Evolutionary conservation across 2,888 invertebrate genomes (phyloP).

Genomic region (Cenopis cana): DNA sequence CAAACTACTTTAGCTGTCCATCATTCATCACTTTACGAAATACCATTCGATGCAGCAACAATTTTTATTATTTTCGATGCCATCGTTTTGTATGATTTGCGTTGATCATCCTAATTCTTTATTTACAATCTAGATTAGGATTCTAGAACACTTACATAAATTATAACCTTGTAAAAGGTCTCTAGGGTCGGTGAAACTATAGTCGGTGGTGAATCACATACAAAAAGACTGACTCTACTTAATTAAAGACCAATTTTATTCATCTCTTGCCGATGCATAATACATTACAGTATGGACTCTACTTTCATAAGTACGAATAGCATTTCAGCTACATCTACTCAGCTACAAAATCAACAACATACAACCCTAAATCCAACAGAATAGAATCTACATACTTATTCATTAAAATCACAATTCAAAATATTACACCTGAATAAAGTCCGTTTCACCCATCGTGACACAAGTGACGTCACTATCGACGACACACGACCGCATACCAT

Average conservation of each 20-base stretch:
- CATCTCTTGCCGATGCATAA: neutral
- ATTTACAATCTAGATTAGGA: neutral
- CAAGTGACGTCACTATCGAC: no score
- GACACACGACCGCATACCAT: no score
- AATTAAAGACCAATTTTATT: no score
- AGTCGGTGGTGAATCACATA: no score
- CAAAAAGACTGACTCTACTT: no score
- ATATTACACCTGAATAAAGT: neutral
- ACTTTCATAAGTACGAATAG: neutral
- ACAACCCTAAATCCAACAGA: neutral
- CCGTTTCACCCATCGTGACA: no score
- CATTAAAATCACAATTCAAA: neutral
- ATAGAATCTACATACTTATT: no score
- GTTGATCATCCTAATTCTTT: neutral
- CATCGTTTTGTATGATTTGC: constrained; percentile 64
- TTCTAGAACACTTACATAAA: constrained; percentile 9
- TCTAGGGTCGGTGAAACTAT: neutral
- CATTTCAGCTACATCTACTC: neutral
- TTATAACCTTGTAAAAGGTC: neutral
- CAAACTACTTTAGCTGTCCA: constrained; percentile 3
- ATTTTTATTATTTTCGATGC: constrained; percentile 53
- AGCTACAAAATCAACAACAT: neutral
- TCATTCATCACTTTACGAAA: constrained; percentile 6
- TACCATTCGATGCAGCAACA: constrained; percentile 46
- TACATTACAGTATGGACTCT: neutral